These are phyloP conservation scores for Centropyge bicolor DNA, from an alignment of 2,797 vertebrate genomes.

Conservation along the genomic window DNA sequence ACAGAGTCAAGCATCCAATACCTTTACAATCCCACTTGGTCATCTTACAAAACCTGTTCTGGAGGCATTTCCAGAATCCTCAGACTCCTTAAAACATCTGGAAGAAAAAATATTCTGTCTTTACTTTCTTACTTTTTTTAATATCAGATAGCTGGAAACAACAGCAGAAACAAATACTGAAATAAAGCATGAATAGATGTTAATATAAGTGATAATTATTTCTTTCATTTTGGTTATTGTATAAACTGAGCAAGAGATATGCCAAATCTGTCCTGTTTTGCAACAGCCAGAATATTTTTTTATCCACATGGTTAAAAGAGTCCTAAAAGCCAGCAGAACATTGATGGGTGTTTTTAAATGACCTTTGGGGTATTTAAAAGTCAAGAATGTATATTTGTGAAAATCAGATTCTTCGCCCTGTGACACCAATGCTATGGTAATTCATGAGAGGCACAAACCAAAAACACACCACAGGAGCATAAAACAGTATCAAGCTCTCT, in stretches of 20 bases:
- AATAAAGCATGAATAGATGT: too few relatives aligned
- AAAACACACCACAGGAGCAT: conserved; percentile 4
- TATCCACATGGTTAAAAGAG: not conserved
- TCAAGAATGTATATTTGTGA: not conserved
- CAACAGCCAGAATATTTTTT: not conserved
- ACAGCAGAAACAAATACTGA: too few relatives aligned
- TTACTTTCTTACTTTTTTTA: too few relatives aligned
- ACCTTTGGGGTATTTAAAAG: not conserved
- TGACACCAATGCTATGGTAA: not conserved
- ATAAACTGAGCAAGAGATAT: too few relatives aligned
- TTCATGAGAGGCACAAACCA: conserved; percentile 7
- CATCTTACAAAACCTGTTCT: not conserved
- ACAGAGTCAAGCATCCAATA: too few relatives aligned
- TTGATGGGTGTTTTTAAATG: not conserved
- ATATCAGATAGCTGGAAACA: not conserved
- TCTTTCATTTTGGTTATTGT: too few relatives aligned
- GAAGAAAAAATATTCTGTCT: not conserved
- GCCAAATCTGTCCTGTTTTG: too few relatives aligned
- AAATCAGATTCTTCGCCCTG: not conserved
- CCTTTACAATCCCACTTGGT: not conserved
- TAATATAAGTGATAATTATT: too few relatives aligned
- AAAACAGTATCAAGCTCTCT: not conserved
- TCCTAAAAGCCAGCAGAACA: not conserved
- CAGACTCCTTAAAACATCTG: not conserved
- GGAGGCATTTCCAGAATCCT: not conserved